Percentiles rank a stretch among this genome's conserved stretches.
Conservation (phyloP, 1,140 invertebrate species). For the Drosophila sechellia region DNA sequence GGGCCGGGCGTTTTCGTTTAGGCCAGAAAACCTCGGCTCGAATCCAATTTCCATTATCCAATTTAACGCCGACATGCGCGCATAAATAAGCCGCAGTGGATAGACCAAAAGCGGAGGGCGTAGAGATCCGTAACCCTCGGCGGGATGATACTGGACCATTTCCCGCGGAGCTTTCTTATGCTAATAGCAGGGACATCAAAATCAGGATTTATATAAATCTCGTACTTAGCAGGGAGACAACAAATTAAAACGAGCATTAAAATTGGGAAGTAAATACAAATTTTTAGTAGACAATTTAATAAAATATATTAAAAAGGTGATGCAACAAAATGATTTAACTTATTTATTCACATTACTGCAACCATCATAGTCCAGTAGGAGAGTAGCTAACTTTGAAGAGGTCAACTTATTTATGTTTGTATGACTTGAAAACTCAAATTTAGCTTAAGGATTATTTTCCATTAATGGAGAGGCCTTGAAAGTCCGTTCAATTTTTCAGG, state of each 20-base stretch:
- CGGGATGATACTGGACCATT: slow-evolving; percentile 13
- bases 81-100: slow-evolving; percentile 54
- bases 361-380: too few relatives aligned
- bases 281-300: slow-evolving; percentile 9
- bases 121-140: slow-evolving; percentile 19
- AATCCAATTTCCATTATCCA: slow-evolving; percentile 82
- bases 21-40: slow-evolving; percentile 35
- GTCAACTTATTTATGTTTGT: neutral
- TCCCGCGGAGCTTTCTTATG: slow-evolving; percentile 57
- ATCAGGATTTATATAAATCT: slow-evolving; percentile 58
- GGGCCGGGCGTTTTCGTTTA: slow-evolving; percentile 30
- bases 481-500: neutral
- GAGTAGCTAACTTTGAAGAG: too few relatives aligned
- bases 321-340: neutral
- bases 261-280: too few relatives aligned
- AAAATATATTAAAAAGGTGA: neutral
- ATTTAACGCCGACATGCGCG: slow-evolving; percentile 73
- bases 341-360: too few relatives aligned
- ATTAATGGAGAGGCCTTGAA: neutral
- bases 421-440: neutral
- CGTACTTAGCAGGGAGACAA: slow-evolving; percentile 25
- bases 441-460: neutral
- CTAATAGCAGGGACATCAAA: slow-evolving; percentile 53
- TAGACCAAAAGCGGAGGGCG: slow-evolving; percentile 2
- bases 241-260: too few relatives aligned